Evolutionary conservation across 1,140 invertebrate genomes (phyloP).

Genomic region (Idris sp.): DNA sequence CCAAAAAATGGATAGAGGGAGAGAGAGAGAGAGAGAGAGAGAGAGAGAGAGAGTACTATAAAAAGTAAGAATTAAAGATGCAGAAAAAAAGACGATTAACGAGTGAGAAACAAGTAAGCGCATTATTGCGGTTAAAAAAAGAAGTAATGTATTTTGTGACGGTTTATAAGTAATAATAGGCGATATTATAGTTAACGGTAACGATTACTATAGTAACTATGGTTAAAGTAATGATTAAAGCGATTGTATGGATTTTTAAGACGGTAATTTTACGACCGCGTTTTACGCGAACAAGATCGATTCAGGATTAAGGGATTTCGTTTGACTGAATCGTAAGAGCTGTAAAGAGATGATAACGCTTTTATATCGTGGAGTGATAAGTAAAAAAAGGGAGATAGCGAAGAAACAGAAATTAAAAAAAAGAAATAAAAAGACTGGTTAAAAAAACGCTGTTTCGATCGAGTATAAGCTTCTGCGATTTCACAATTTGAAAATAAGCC

Average conservation of each 20-base stretch:
- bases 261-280: constrained; percentile 27
- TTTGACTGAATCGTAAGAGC: constrained; percentile 47
- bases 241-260: constrained; percentile 63
- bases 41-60: too few relatives aligned
- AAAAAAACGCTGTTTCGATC: constrained; percentile 49
- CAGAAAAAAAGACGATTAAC: constrained; percentile 46
- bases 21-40: constrained; percentile 6
- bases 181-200: constrained; percentile 74
- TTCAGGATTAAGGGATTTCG: constrained; percentile 44
- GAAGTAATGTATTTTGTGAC: constrained; percentile 77
- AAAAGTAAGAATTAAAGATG: constrained; percentile 17
- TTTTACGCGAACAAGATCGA: constrained; percentile 39
- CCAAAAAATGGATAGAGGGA: constrained; percentile 17
- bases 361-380: constrained; percentile 56
- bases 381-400: constrained; percentile 6
- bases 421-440: constrained; percentile 50
- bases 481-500: constrained; percentile 27
- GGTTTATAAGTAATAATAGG: constrained; percentile 77
- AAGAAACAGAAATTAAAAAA: constrained; percentile 16
- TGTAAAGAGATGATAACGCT: constrained; percentile 56
- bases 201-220: constrained; percentile 64
- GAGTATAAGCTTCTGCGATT: constrained; percentile 59
- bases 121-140: constrained; percentile 64
- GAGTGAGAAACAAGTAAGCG: constrained; percentile 62
- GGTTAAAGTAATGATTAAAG: constrained; percentile 69